phyloP scores from a whole-genome alignment of 2,888 invertebrate genomes.

The Aleiodes alternator region DNA sequence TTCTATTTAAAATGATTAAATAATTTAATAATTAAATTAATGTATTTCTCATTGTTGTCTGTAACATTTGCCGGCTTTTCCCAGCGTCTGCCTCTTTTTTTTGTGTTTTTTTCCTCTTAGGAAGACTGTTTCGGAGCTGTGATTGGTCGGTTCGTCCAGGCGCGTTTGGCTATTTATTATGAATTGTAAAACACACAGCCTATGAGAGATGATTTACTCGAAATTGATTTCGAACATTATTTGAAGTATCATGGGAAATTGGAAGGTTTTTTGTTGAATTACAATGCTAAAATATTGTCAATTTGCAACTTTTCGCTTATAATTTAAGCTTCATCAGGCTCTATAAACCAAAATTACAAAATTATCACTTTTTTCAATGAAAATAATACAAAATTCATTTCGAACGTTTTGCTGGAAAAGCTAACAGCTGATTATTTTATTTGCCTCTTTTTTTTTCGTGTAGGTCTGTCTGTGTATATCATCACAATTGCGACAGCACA shows the following conservation, averaged over 20 bases:
- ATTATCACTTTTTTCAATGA: no score
- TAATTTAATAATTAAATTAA: conserved; percentile 1
- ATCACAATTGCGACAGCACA: no score
- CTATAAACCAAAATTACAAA: no score
- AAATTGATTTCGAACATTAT: no score
- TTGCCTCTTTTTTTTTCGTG: not conserved
- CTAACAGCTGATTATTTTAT: conserved; percentile 19
- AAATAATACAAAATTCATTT: no score
- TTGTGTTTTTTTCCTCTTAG: not conserved
- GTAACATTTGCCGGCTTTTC: conserved; percentile 23
- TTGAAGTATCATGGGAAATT: no score
- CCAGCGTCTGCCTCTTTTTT: not conserved
- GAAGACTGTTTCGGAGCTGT: not conserved
- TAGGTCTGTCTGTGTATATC: no score
- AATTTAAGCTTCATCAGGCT: no score
- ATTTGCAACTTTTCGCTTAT: no score
- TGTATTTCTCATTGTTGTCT: not conserved
- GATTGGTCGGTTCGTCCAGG: not conserved
- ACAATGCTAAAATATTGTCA: no score
- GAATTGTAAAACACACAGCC: not conserved
- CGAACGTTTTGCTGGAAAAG: not conserved
- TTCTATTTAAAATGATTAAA: conserved; percentile 5
- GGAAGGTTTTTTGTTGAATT: no score
- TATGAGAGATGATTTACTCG: conserved; percentile 4
- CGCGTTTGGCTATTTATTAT: not conserved